Evolutionary conservation across 2,113 vertebrate species (phyloP).

Genomic region (Tiliqua scincoides): DNA sequence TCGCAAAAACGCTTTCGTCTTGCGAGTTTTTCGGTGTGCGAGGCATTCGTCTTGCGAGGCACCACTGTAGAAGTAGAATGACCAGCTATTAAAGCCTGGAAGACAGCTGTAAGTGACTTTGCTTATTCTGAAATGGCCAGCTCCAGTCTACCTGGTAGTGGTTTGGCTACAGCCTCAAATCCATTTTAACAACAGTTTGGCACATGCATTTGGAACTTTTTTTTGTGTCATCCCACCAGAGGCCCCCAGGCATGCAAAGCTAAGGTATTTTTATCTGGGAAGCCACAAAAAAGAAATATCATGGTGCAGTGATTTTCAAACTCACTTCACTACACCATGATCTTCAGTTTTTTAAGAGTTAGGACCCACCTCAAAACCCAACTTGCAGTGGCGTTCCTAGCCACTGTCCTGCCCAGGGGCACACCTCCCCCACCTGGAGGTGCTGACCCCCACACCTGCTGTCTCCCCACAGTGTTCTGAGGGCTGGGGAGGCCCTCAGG

Average conservation of each 20-base stretch:
- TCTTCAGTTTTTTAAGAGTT: no score
- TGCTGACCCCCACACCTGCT: no score
- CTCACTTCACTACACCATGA: background rate
- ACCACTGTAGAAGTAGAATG: no score
- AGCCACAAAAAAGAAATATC: background rate
- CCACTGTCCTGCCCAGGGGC: no score
- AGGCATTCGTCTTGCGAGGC: no score
- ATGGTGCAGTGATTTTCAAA: background rate
- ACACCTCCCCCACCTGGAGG: no score
- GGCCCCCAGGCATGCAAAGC: background rate
- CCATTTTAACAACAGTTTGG: background rate
- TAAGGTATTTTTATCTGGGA: background rate
- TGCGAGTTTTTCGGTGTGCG: no score
- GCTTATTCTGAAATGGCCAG: background rate
- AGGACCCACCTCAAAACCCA: no score
- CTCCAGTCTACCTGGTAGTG: background rate
- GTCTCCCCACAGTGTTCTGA: no score
- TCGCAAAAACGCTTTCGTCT: no score
- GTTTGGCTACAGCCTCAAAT: background rate
- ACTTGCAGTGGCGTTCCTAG: no score
- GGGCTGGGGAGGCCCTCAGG: no score
- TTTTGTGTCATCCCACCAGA: background rate
- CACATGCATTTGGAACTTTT: background rate
- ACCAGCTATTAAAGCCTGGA: background rate
- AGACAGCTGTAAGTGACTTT: background rate